phyloP scores from a whole-genome alignment of 2,113 vertebrate species.

The Aix galericulata region DNA sequence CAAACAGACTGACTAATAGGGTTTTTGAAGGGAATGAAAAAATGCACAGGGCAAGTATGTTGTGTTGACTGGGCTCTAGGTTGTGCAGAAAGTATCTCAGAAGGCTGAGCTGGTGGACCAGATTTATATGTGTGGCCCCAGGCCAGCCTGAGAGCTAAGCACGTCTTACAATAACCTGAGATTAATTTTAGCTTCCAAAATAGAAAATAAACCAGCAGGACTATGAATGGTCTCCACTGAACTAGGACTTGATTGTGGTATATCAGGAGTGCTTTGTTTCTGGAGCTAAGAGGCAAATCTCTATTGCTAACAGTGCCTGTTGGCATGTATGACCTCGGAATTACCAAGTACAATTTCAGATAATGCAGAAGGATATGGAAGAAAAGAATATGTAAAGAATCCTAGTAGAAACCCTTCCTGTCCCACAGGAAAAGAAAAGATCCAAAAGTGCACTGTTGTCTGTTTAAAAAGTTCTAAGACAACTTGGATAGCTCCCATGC shows the following conservation, averaged over 20 bases:
- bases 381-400: background rate
- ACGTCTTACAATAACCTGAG: background rate
- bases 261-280: background rate
- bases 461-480: background rate
- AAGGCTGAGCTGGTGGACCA: background rate
- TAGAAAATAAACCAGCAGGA: background rate
- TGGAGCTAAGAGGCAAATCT: background rate
- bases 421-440: background rate
- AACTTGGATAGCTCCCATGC: background rate
- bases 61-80: background rate
- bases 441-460: fast-evolving
- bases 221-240: background rate
- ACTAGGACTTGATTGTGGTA: background rate
- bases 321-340: background rate
- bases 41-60: background rate
- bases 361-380: background rate
- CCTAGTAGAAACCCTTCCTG: background rate
- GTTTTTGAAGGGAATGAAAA: background rate
- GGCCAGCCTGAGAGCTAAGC: background rate
- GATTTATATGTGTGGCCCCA: background rate
- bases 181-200: background rate
- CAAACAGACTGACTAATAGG: background rate
- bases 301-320: background rate
- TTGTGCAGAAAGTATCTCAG: background rate
- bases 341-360: background rate